Evolutionary conservation across 2,797 vertebrate genomes (phyloP).

Genomic region (Catamblyrhynchus diadema): DNA sequence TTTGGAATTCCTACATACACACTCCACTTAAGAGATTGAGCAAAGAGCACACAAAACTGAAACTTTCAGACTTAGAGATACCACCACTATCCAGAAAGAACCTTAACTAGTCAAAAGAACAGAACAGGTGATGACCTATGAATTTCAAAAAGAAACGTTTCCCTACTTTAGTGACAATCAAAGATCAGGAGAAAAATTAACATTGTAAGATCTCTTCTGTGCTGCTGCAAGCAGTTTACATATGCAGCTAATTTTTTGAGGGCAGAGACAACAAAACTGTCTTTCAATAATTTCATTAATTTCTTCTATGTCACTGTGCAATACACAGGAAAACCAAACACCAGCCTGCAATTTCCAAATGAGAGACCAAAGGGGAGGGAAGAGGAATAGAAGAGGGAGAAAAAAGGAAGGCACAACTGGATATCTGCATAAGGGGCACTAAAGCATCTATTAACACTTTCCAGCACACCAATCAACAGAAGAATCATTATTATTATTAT

Average conservation of each 20-base stretch:
- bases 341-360: neutral
- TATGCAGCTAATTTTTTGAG: neutral
- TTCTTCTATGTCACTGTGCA: neutral
- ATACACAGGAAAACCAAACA: neutral
- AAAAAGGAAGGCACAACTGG: neutral
- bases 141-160: neutral
- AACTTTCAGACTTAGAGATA: neutral
- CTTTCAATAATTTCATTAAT: neutral
- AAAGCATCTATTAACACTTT: neutral
- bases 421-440: neutral
- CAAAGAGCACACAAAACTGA: neutral
- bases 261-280: neutral
- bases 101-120: neutral
- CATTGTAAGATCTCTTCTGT: accelerated
- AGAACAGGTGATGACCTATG: neutral
- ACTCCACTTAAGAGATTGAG: neutral
- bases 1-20: neutral
- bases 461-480: neutral
- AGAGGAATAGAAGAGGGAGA: neutral
- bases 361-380: neutral
- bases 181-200: neutral
- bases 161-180: neutral
- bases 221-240: neutral
- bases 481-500: neutral
- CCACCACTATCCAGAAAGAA: neutral